Conservation (phyloP, 2,113 vertebrate species). For the Brienomyrus longianalis region DNA sequence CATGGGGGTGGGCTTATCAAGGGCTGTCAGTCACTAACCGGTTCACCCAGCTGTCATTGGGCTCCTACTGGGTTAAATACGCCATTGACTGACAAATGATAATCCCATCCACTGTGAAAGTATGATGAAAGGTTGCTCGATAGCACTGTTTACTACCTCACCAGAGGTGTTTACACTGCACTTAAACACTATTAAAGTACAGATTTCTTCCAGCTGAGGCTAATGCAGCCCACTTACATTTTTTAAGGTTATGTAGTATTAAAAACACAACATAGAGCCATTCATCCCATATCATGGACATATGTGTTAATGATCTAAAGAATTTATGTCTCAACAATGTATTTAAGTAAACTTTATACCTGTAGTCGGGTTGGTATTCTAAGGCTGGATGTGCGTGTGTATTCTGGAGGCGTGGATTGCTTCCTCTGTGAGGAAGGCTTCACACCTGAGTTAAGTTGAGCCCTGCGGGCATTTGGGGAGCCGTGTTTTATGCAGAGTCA, state of each 20-base stretch:
- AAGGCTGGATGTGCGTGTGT: neutral
- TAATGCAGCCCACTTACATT: neutral
- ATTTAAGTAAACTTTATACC: neutral
- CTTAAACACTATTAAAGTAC: neutral
- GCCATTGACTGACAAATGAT: neutral
- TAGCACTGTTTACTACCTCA: neutral
- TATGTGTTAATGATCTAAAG: neutral
- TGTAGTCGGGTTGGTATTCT: neutral
- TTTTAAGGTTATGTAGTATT: neutral
- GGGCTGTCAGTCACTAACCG: neutral
- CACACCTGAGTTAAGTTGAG: slow-evolving; percentile 44
- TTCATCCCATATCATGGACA: neutral
- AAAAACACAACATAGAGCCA: neutral
- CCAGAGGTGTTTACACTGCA: neutral
- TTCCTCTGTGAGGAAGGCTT: slow-evolving; percentile 37
- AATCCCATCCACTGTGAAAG: neutral
- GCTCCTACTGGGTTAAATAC: neutral
- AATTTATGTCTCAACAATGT: neutral
- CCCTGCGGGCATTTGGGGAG: slow-evolving; percentile 44
- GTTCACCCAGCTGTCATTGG: neutral
- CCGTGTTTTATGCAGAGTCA: slow-evolving; percentile 48
- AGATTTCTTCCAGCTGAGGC: neutral
- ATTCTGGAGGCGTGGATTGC: neutral
- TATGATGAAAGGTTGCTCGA: neutral
- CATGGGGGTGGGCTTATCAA: neutral